Evolutionary conservation across 2,888 invertebrate genomes (phyloP).

Genomic region (Lepidochitona cinerea): DNA sequence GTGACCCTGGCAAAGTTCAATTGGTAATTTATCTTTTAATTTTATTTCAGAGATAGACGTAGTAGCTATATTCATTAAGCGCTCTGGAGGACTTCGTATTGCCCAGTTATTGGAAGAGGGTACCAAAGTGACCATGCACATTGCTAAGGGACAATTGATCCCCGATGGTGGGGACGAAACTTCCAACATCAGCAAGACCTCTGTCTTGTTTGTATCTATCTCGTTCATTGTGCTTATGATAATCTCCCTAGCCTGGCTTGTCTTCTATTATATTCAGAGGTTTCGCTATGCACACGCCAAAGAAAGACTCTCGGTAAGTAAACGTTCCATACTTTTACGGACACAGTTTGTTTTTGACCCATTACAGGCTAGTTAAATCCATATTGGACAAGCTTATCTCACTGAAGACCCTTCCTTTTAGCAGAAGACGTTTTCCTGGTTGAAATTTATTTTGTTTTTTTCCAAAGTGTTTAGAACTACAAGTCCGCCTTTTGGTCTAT

Average conservation of each 20-base stretch:
- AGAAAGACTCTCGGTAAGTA: constrained; percentile 87
- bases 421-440: no score
- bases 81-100: constrained; percentile 83
- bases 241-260: constrained; percentile 93
- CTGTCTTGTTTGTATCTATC: constrained; percentile 94
- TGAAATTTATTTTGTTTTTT: no score
- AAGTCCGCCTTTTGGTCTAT: no score
- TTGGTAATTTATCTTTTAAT: constrained; percentile 19
- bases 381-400: no score
- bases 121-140: constrained; percentile 78
- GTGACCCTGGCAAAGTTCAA: no score
- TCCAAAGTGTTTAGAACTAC: no score
- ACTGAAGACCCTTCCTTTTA: no score
- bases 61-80: constrained; percentile 86
- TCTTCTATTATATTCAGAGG: constrained; percentile 96
- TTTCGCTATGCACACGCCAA: constrained; percentile 96
- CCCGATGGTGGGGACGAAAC: not conserved
- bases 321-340: not conserved
- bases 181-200: constrained; percentile 79
- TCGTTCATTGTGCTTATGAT: constrained; percentile 96
- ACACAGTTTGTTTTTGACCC: not conserved
- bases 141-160: constrained; percentile 73
- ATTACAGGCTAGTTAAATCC: no score
- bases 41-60: constrained; percentile 77
- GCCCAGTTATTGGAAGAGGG: constrained; percentile 80